These are phyloP conservation scores for Lethocerus indicus DNA, from an alignment of 1,140 invertebrate species.

Conservation along the genomic window DNA sequence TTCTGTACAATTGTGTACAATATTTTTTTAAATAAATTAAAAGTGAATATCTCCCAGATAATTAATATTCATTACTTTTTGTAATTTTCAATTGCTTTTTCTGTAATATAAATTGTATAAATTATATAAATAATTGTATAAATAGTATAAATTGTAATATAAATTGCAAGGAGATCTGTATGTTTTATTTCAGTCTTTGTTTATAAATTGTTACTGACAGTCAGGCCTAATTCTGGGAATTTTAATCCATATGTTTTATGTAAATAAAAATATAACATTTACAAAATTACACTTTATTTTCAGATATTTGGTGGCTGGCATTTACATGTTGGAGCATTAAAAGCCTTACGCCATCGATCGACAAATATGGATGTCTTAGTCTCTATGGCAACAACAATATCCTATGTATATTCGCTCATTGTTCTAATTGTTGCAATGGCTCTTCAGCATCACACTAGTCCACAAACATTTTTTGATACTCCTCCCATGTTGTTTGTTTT, in stretches of 20 bases:
- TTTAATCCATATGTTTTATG: no score
- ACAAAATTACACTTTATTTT: slow-evolving; percentile 9
- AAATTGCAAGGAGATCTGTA: no score
- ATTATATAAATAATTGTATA: no score
- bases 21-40: neutral
- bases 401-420: slow-evolving; percentile 80
- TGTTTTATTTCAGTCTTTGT: no score
- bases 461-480: slow-evolving; percentile 96
- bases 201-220: no score
- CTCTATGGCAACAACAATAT: slow-evolving; percentile 92
- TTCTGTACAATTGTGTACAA: no score
- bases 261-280: no score
- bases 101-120: neutral
- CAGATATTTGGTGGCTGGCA: slow-evolving; percentile 90
- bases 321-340: slow-evolving; percentile 90
- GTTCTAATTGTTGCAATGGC: slow-evolving; percentile 70
- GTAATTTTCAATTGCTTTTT: neutral
- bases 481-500: slow-evolving; percentile 97
- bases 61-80: neutral
- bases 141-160: no score
- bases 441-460: slow-evolving; percentile 54
- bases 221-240: no score
- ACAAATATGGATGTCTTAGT: slow-evolving; percentile 99
- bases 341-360: slow-evolving; percentile 72
- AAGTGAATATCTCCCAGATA: no score